Evolutionary conservation across 2,113 vertebrate genomes (phyloP), one percentile per base, ranked within the genome.

Genomic region (Misgurnus anguillicaudatus): DNA sequence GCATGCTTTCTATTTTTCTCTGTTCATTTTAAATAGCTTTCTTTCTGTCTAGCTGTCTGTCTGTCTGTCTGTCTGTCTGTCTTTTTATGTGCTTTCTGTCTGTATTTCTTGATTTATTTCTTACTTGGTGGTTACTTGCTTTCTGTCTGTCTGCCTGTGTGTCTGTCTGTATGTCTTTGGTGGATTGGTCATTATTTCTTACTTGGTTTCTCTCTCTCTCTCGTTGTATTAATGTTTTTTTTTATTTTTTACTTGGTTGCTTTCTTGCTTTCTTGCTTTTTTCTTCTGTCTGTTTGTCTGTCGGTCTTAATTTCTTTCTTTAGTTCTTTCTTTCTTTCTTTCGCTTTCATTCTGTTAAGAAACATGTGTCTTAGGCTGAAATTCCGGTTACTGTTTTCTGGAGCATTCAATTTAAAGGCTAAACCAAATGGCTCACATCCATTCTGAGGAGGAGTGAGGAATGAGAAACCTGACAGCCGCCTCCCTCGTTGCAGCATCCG

Each of bases 401-500:
- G 42, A 14, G 6, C 60, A 4, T 64, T 64, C 61, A 64, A 75
- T 60, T 64, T 51, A 48, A 61, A 53, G 70, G 36, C 78, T 45
- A 72, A 72, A n/a, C 41, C 42, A 66, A 74, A 63, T 73, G 62
- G 45, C 38, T 66, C 60, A 36, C 3, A 36, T 31, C 45, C 45
- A 1, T 51, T 63, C 6, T 14, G 45, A 74, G 19, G 65, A 68
- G 77, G 67, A 79, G 45, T 79, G 61, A 72, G 68, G 45, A 53
- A 60, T 78, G 31, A 61, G 66, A 63, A 65, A 57, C 2, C 38
- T 64, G 47, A 64, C 61, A 73, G 78, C 58, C 9, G n/a, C 14
- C 67, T 62, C 67, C 67, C 57, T 71, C 47, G 57, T 77, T 64
- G 57, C 11, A 36, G 73, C 68, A 82, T 77, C 67, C 61, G 75